phyloP scores from a whole-genome alignment of 2,888 invertebrate species.

The Carterocephalus palaemon region DNA sequence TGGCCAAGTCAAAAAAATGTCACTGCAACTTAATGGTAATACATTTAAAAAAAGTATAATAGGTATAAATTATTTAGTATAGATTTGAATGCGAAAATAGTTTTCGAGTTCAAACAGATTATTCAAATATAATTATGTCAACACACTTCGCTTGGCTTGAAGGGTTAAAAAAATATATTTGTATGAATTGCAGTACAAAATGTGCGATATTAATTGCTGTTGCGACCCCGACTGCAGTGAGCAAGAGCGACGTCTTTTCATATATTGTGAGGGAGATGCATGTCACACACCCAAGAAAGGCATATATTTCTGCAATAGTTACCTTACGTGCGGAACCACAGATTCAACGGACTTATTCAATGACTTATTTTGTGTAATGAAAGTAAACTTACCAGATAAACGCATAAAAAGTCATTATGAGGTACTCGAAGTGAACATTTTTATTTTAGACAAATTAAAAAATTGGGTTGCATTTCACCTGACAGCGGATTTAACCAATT shows the following conservation, averaged over 20 bases:
- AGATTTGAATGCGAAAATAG: neutral
- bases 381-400: slow-evolving; percentile 59
- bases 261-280: slow-evolving; percentile 69
- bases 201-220: slow-evolving; percentile 91
- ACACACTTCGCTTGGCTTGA: too few relatives aligned
- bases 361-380: slow-evolving; percentile 60
- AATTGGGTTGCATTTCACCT: too few relatives aligned
- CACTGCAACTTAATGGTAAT: slow-evolving; percentile 61
- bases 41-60: slow-evolving; percentile 55
- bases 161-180: too few relatives aligned
- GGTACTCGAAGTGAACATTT: too few relatives aligned
- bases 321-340: slow-evolving; percentile 31
- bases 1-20: slow-evolving; percentile 36
- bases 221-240: slow-evolving; percentile 87
- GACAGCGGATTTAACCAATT: too few relatives aligned
- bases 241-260: slow-evolving; percentile 80
- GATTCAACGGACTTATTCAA: slow-evolving; percentile 36
- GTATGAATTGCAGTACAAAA: slow-evolving; percentile 65
- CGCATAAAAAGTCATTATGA: slow-evolving; percentile 37
- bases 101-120: too few relatives aligned
- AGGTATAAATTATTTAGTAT: slow-evolving; percentile 20
- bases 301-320: slow-evolving; percentile 2
- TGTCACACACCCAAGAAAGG: neutral
- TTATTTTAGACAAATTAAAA: too few relatives aligned
- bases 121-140: too few relatives aligned